Percentiles rank a stretch among this genome's conserved stretches.
phyloP scores from a whole-genome alignment of 1,140 invertebrate genomes.

The Lithobius niger region DNA sequence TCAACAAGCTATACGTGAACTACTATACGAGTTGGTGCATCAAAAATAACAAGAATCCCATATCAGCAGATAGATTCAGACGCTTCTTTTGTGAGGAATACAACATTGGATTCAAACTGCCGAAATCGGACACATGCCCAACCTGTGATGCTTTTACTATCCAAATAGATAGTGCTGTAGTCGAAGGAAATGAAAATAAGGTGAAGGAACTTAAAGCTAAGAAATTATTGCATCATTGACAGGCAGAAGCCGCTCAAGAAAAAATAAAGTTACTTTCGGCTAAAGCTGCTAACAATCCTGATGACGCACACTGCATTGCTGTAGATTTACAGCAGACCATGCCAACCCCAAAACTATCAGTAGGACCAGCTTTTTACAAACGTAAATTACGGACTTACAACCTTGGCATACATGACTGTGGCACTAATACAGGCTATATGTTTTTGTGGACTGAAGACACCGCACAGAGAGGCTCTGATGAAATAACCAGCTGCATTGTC shows the following conservation, averaged over 20 bases:
- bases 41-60: background rate
- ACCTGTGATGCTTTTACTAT: slow-evolving; percentile 3
- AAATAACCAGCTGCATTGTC: slow-evolving; percentile 6
- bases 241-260: background rate
- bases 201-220: background rate
- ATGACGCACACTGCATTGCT: background rate
- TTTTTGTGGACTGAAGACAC: too few species aligned
- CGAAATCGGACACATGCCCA: slow-evolving; percentile 5
- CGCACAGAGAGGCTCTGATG: slow-evolving; percentile 1
- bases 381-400: slow-evolving; percentile 10
- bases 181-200: background rate
- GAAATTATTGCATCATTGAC: background rate
- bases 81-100: slow-evolving; percentile 5
- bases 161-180: background rate
- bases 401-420: slow-evolving; percentile 5
- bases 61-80: background rate
- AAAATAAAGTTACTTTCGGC: background rate
- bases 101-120: slow-evolving; percentile 8
- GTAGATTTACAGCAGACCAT: slow-evolving; percentile 11
- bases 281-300: background rate
- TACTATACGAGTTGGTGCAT: background rate
- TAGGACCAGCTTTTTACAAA: slow-evolving; percentile 7
- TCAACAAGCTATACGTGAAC: too few species aligned
- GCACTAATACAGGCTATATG: background rate
- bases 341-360: slow-evolving; percentile 9